Evolutionary conservation across 2,797 vertebrate genomes (phyloP).

Genomic region (Thunnus albacares): DNA sequence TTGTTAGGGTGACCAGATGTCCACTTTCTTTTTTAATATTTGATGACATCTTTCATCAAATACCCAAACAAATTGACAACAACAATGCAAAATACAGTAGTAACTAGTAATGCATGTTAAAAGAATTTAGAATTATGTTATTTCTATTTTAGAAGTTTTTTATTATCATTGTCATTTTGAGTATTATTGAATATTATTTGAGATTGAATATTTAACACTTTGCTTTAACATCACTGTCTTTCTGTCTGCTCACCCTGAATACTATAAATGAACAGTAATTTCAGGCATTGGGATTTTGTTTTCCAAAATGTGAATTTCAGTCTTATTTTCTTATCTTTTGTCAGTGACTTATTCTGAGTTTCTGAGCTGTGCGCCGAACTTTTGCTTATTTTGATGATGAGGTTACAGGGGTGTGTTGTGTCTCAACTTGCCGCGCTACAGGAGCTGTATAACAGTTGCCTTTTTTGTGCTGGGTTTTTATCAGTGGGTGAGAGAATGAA

Average conservation of each 20-base stretch:
- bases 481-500: constrained; percentile 77
- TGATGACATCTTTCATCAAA: neutral
- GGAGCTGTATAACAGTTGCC: constrained; percentile 66
- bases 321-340: constrained; percentile 58
- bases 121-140: neutral
- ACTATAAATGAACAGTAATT: constrained; percentile 22
- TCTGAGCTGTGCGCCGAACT: constrained; percentile 48
- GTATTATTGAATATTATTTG: neutral
- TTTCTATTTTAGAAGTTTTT: neutral
- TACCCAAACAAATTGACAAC: neutral
- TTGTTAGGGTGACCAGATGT: constrained; percentile 9
- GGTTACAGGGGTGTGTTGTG: constrained; percentile 60
- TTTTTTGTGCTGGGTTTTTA: constrained; percentile 71
- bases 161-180: neutral
- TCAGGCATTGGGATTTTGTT: constrained; percentile 42
- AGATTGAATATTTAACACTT: constrained; percentile 1
- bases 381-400: constrained; percentile 55
- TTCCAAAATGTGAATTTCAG: constrained; percentile 46
- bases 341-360: constrained; percentile 58
- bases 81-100: neutral
- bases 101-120: neutral
- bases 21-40: neutral
- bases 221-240: neutral
- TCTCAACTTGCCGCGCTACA: constrained; percentile 59
- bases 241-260: neutral